Evolutionary conservation across 2,113 vertebrate genomes (phyloP), one percentile per base, ranked within the genome.

Genomic region (Sminthopsis crassicaudata): DNA sequence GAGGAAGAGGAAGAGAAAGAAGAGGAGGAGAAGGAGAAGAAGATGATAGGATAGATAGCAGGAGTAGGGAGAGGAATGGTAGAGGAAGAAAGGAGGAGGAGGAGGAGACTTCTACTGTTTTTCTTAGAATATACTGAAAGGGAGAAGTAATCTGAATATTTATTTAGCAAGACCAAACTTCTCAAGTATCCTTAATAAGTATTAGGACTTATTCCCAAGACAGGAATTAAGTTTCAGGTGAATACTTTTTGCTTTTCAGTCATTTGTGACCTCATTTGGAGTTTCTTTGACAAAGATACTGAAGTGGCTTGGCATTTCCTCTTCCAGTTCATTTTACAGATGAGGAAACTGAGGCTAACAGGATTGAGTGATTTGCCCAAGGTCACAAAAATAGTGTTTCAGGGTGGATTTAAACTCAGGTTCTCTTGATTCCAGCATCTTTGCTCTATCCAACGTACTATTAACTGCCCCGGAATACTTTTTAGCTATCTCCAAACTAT

Each of bases 401-500:
- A 67, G 30, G 60, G 1, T n/a, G 30, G 10, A 67, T 36, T 67
- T 0, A 30, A 67, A 67, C 27, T 67, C 57, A 67, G 30, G 30
- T 67, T 27, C 36, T 67, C 60, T 27, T 67, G 60, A 67, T 30
- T 16, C 30, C 60, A 67, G 30, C 11, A 4, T 2, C 60, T 14
- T 3, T 10, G 10, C 57, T 67, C 10, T 67, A 67, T 67, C 30
- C 30, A 36, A 30, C n/a, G 30, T 14, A 14, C 30, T 22, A 67
- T 30, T 36, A 36, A 36, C 30, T 67, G 30, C 30, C 30, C 30
- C 27, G 57, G 67, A 95, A 93, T 27, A 89, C 36, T 50, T 90
- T 97, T 91, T 92, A 96, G 94, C 67, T 95, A 92, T 88, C 91
- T 90, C 94, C 89, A 93, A 96, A 84, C 93, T 51, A 92, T 96